phyloP scores from a whole-genome alignment of 2,113 vertebrate species.

The Amia ocellicauda region DNA sequence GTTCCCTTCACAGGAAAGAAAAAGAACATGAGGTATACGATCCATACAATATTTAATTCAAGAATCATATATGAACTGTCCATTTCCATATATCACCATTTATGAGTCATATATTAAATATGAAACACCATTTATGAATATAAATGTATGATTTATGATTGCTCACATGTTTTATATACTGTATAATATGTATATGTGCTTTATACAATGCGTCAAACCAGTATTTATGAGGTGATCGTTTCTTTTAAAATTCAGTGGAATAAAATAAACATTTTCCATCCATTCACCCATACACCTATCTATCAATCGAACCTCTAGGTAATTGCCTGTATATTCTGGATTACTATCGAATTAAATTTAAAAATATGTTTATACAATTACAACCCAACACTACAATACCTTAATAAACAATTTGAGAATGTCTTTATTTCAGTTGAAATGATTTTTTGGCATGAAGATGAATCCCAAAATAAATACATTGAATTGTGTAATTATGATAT shows the following conservation, averaged over 20 bases:
- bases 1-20: conserved; percentile 52
- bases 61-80: conserved; percentile 71
- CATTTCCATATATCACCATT: conserved; percentile 70
- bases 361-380: background rate
- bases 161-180: conserved; percentile 49
- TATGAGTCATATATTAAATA: conserved; percentile 72
- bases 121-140: conserved; percentile 67
- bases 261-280: background rate
- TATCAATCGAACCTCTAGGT: too few relatives aligned
- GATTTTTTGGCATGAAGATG: background rate
- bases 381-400: conserved; percentile 8
- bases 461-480: background rate
- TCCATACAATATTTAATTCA: conserved; percentile 69
- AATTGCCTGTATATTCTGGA: too few relatives aligned
- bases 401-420: background rate
- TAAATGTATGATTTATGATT: conserved; percentile 64
- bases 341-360: background rate
- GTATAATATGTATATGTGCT: conserved; percentile 56
- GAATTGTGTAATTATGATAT: too few relatives aligned
- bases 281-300: background rate
- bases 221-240: conserved; percentile 60
- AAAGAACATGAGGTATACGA: conserved; percentile 56
- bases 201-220: conserved; percentile 44
- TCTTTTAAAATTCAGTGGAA: conserved; percentile 48
- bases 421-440: background rate